Percentiles rank a stretch among this genome's conserved stretches.
phyloP scores from a whole-genome alignment of 1,140 invertebrate genomes.

The Cryptotermes secundus region DNA sequence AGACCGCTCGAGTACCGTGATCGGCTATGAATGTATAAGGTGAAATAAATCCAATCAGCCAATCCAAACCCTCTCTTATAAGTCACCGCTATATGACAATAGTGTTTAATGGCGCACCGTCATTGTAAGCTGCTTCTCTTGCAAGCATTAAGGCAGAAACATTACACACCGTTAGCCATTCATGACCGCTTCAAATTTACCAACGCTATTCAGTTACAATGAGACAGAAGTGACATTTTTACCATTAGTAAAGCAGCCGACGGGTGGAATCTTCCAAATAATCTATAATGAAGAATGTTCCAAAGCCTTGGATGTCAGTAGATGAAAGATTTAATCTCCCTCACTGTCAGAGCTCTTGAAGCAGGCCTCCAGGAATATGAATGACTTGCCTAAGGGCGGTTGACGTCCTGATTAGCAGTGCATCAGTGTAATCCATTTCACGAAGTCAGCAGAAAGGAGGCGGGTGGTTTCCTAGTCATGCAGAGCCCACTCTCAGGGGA shows the following conservation, averaged over 20 bases:
- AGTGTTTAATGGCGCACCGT: too few relatives aligned
- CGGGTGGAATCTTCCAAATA: neutral
- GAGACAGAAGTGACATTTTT: neutral
- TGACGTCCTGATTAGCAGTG: slow-evolving; percentile 6
- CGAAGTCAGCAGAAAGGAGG: neutral
- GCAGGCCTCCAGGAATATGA: neutral
- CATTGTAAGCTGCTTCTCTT: too few relatives aligned
- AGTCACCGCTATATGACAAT: too few relatives aligned
- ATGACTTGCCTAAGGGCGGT: neutral
- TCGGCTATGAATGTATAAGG: too few relatives aligned
- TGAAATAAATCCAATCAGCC: too few relatives aligned
- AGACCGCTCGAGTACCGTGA: too few relatives aligned
- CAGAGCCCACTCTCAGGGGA: neutral
- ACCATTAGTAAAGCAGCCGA: neutral
- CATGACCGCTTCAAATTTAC: neutral
- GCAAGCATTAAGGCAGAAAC: too few relatives aligned
- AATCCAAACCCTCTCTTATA: too few relatives aligned
- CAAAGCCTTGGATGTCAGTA: neutral
- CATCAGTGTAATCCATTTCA: slow-evolving; percentile 17
- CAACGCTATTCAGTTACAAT: too few relatives aligned
- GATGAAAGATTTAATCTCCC: slow-evolving; percentile 19
- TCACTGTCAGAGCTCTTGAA: neutral
- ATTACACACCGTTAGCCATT: neutral
- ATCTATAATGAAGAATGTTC: slow-evolving; percentile 11
- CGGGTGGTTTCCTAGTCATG: neutral